phyloP scores from a whole-genome alignment of 1,140 invertebrate genomes.

The Trichonephila clavata region DNA sequence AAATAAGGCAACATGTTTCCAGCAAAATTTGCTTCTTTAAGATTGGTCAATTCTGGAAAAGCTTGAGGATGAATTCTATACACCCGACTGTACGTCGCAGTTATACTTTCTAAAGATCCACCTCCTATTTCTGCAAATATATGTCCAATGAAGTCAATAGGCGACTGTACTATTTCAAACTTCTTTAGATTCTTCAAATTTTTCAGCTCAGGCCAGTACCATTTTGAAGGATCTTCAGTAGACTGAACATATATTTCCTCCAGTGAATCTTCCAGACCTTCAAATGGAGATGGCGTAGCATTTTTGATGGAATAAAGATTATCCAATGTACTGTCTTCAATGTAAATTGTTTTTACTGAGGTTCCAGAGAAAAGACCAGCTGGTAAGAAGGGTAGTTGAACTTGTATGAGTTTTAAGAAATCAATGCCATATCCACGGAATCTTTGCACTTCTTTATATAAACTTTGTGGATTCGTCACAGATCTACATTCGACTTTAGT shows the following conservation, averaged over 20 bases:
- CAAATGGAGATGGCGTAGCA: conserved; percentile 31
- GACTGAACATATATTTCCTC: conserved; percentile 31
- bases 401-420: background rate
- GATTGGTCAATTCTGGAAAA: conserved; percentile 49
- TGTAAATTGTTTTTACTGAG: background rate
- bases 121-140: conserved; percentile 61
- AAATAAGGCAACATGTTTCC: conserved; percentile 44
- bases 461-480: background rate
- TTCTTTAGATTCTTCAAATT: conserved; percentile 39
- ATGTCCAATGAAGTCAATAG: conserved; percentile 45
- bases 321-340: conserved; percentile 3
- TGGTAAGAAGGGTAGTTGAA: conserved; percentile 25
- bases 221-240: conserved; percentile 13
- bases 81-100: background rate
- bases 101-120: conserved; percentile 49
- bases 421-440: conserved; percentile 30
- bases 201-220: conserved; percentile 52
- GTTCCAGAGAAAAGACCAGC: conserved; percentile 24
- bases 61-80: conserved; percentile 57
- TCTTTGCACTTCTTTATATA: conserved; percentile 42
- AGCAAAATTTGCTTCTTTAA: conserved; percentile 23
- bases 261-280: conserved; percentile 33
- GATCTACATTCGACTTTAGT: conserved; percentile 21
- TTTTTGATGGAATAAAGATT: background rate
- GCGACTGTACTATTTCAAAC: background rate